Percentiles rank a stretch among this genome's conserved stretches.
Conservation (phyloP, 1,140 invertebrate species). For the Trypoxylus dichotomus region DNA sequence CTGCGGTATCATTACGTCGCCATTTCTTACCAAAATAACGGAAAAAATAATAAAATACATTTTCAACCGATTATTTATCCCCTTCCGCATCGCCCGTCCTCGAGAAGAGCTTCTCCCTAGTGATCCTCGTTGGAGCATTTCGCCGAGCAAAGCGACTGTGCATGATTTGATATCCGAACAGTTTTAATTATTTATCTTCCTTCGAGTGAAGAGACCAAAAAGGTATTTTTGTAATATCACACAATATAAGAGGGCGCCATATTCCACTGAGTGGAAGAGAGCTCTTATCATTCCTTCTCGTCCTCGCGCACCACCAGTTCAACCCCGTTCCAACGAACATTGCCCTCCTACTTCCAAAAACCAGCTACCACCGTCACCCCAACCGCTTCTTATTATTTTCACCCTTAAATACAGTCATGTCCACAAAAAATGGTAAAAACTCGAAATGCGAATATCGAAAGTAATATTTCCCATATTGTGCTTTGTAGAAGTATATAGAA, state of each 20-base stretch:
- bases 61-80: constrained; percentile 21
- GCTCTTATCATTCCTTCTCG: constrained; percentile 35
- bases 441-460: too few relatives aligned
- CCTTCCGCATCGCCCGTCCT: not conserved
- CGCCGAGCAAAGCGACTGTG: constrained; percentile 28
- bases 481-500: too few relatives aligned
- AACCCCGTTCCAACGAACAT: not conserved
- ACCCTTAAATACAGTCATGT: not conserved
- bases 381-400: not conserved
- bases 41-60: constrained; percentile 26
- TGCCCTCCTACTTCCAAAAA: not conserved
- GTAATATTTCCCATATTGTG: too few relatives aligned
- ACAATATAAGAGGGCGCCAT: constrained; percentile 33
- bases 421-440: not conserved
- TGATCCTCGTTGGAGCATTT: constrained; percentile 29
- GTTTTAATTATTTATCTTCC: constrained; percentile 41
- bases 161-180: constrained; percentile 39
- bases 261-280: constrained; percentile 22
- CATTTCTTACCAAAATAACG: not conserved
- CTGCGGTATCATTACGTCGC: not conserved
- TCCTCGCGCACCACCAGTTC: not conserved
- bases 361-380: not conserved
- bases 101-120: not conserved
- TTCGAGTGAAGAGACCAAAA: constrained; percentile 33
- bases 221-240: constrained; percentile 41